Evolutionary conservation across 2,797 vertebrate species (phyloP), one percentile per base, ranked within the genome.

Genomic region (Luscinia luscinia): DNA sequence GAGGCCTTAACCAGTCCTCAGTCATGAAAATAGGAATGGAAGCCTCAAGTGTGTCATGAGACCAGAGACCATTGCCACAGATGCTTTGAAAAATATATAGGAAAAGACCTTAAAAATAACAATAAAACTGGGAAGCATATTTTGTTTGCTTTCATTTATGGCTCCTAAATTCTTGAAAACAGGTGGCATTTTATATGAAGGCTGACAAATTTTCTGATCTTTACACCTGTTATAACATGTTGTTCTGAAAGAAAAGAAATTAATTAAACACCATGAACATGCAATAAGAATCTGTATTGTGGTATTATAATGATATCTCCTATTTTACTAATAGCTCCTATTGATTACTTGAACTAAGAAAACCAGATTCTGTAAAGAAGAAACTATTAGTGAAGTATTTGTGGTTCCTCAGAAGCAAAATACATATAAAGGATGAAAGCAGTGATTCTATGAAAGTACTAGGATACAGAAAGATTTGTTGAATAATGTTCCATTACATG

Each of bases 31-130:
- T 1, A 63, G 14, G 16, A 77, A 55, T 12, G 40, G 40, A 69
- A 77, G 16, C 9, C 2, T 0, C n/a, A 73, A n/a, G 28, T 0
- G 0, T 62, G 9, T 30, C 23, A 54, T 24, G 9, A 77, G 6
- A 5, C 23, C 16, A 55, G 32, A 52, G 11, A 67, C 3, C 12
- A 49, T 3, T 43, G 41, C 11, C 41, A 67, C 27, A 68, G 23
- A 9, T 30, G 8, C 12, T 86, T 74, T 63, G 38, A 57, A 89
- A 92, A 72, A 51, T 21, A 54, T 6, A 16, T 19, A 46, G n/a
- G 15, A 85, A 62, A 75, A 85, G 28, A 22, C 2, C 19, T 76
- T 72, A 62, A 1, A 41, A 63, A 28, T 22, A 81, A 38, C 10
- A 73, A 27, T 46, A 49, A 69, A 91, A 43, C 43, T 34, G 11